A percentile compares a stretch with the other conserved stretches of the same genome.
phyloP scores from a whole-genome alignment of 2,888 invertebrate species.

The Pachycephus smyrnensis region DNA sequence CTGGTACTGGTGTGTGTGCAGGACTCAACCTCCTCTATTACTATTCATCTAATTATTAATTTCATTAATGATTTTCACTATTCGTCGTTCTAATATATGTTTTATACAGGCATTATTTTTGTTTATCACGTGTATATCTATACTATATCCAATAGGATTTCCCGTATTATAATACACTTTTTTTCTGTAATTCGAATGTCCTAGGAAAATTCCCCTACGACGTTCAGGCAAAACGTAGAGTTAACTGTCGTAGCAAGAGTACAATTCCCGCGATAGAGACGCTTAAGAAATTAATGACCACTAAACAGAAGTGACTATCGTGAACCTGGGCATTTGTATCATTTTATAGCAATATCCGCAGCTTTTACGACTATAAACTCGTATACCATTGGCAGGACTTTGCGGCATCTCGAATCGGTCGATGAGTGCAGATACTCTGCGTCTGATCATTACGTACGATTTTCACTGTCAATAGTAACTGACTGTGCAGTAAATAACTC shows the following conservation, averaged over 20 bases:
- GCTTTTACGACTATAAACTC: slow-evolving; percentile 11
- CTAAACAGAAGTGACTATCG: slow-evolving; percentile 55
- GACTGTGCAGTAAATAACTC: too few species aligned
- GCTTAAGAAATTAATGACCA: slow-evolving; percentile 51
- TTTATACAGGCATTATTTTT: slow-evolving; percentile 10
- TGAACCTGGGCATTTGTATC: slow-evolving; percentile 44
- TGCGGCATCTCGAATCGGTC: slow-evolving; percentile 7
- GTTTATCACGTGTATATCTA: background rate
- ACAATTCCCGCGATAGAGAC: background rate
- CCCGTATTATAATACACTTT: background rate
- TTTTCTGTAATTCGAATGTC: background rate
- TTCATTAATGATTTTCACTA: slow-evolving; percentile 28
- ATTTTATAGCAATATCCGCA: slow-evolving; percentile 47
- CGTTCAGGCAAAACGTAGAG: background rate
- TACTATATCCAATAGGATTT: background rate
- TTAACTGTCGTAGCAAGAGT: background rate
- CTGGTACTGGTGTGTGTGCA: slow-evolving; percentile 47
- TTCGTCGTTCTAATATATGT: background rate
- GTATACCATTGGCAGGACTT: slow-evolving; percentile 9
- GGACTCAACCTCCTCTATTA: slow-evolving; percentile 46
- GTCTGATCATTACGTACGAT: too few species aligned
- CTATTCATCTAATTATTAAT: slow-evolving; percentile 41
- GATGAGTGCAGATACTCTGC: background rate
- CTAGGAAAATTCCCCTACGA: background rate
- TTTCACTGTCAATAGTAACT: too few species aligned